Base-by-base conservation (phyloP, 2,797 vertebrate species). In the Scyliorhinus canicula region DNA sequence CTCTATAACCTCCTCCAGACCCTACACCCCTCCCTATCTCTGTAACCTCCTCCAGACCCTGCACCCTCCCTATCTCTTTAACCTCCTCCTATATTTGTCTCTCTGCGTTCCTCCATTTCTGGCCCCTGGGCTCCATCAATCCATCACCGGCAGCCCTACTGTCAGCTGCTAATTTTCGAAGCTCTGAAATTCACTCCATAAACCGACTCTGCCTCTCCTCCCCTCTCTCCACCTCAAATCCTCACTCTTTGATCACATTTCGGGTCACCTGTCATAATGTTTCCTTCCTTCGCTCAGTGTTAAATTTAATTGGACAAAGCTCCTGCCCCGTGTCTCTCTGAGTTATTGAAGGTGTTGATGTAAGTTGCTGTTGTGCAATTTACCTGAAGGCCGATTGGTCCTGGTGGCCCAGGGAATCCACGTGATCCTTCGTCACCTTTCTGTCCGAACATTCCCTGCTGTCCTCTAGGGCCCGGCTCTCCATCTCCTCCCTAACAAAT, bases 371-470 rank as follows among this genome's bases (percentile, higher is more conserved):
- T 24, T 85, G 82, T 16, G 12, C 35, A 65, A 95, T 97, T 96
- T 95, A 99, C 99, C 98, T 99, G 99, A 95, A 99, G 98, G 95
- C 99, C 99, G 91, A 99, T 98, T 95, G 99, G 99, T 95, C 99
- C 99, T 1, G 99, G 98, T 57, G 98, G 99, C 95, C 99, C 99
- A 0, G 99, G 99, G 96, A 99, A 99, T 93, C 99, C 99, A 97
- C 99, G 97, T 88, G 99, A 95, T 35, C 99, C 99, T 97, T 99
- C 99, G 95, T 99, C 99, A 96, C 99, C 99, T 95, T 99, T 99
- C 95, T 99, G 99, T 95, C 99, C 99, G 95, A 99, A 99, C 99
- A 99, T 99, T 28, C 99, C 99, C 97, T 99, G 99, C 95, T 99
- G 99, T 96, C 99, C 99, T 96, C 99, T 97, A 95, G 99, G 99